Conservation (phyloP, 2,888 invertebrate species). For the Sthenelais limicola region DNA sequence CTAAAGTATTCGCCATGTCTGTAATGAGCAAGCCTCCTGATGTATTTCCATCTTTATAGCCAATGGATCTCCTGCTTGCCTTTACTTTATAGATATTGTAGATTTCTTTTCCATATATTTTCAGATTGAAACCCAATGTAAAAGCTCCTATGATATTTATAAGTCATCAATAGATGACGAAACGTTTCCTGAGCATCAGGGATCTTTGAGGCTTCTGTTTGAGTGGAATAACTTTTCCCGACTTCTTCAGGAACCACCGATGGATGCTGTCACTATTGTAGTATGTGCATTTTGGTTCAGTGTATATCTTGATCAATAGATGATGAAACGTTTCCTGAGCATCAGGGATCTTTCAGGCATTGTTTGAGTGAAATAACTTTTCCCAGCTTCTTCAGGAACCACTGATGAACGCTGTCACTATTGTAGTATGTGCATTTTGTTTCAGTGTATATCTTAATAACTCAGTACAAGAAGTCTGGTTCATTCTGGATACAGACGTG, state of each 20-base stretch:
- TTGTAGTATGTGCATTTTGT: slow-evolving; percentile 16
- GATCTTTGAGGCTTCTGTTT: slow-evolving; percentile 7
- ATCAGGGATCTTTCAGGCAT: slow-evolving; percentile 12
- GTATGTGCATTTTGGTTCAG: slow-evolving; percentile 1
- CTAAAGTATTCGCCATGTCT: too few relatives aligned
- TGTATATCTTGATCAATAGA: too few relatives aligned
- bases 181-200: neutral
- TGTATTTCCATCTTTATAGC: too few relatives aligned
- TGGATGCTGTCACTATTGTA: slow-evolving; percentile 34
- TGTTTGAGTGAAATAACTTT: slow-evolving; percentile 24
- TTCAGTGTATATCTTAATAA: too few relatives aligned
- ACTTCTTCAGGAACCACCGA: slow-evolving; percentile 18
- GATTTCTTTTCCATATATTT: too few relatives aligned
- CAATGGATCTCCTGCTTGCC: too few relatives aligned
- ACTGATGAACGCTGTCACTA: slow-evolving; percentile 18
- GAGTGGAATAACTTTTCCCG: slow-evolving; percentile 22
- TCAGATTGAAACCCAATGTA: slow-evolving; percentile 25
- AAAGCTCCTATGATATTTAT: slow-evolving; percentile 6
- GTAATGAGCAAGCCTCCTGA: too few relatives aligned
- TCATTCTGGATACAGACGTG: too few relatives aligned
- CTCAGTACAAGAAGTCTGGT: too few relatives aligned
- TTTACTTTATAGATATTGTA: too few relatives aligned
- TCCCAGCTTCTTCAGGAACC: slow-evolving; percentile 18
- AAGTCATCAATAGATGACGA: neutral
- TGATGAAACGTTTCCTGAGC: neutral